Evolutionary conservation across 2,888 invertebrate species (phyloP).

Genomic region (Melipona beecheii): DNA sequence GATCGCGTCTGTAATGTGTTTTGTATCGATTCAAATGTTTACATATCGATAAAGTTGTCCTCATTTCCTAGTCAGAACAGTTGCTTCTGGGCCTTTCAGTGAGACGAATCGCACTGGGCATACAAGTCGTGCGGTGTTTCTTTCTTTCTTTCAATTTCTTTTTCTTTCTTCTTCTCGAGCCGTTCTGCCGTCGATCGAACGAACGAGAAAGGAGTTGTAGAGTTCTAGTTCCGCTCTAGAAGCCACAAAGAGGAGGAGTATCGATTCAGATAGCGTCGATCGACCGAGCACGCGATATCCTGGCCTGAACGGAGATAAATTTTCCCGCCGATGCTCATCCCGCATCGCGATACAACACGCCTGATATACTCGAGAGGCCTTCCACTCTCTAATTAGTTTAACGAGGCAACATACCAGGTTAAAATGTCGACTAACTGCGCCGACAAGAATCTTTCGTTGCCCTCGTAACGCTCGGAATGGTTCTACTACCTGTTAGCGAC

Average conservation of each 20-base stretch:
- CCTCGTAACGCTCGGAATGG: slow-evolving; percentile 33
- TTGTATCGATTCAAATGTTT: too few species aligned
- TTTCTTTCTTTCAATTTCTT: not conserved
- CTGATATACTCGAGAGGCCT: slow-evolving; percentile 40
- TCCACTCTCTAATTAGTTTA: slow-evolving; percentile 59
- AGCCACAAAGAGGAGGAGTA: not conserved
- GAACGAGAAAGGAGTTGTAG: not conserved
- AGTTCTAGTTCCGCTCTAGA: slow-evolving; percentile 30
- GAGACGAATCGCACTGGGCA: too few species aligned
- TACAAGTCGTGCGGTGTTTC: too few species aligned
- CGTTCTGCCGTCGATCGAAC: not conserved
- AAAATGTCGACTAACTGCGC: slow-evolving; percentile 43
- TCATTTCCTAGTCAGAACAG: too few species aligned
- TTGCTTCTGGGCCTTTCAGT: too few species aligned
- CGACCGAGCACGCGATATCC: not conserved
- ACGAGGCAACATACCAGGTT: slow-evolving; percentile 54
- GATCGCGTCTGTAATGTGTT: too few species aligned
- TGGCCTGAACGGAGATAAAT: slow-evolving; percentile 22
- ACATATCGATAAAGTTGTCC: too few species aligned
- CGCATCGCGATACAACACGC: slow-evolving; percentile 9
- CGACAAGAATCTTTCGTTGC: slow-evolving; percentile 50
- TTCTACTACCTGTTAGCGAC: slow-evolving; percentile 26
- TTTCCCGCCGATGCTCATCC: slow-evolving; percentile 44
- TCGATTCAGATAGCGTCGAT: slow-evolving; percentile 31
- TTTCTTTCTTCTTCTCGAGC: not conserved